Conservation (phyloP, 2,797 vertebrate genomes). For the Zalophus californianus region DNA sequence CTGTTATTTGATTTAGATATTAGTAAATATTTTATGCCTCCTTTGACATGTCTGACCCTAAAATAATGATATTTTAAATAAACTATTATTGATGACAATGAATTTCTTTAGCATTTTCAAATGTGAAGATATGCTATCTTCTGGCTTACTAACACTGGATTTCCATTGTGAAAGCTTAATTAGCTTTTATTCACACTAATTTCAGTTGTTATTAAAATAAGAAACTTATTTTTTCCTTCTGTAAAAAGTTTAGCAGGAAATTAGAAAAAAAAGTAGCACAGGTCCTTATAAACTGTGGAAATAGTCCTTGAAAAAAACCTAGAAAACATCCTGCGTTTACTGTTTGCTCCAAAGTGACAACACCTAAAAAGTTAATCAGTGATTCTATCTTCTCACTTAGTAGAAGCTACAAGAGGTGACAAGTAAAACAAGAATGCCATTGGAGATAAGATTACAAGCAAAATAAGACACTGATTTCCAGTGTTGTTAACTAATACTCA, state of each 20-base stretch:
- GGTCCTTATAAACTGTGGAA: background rate
- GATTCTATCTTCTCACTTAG: slow-evolving; percentile 23
- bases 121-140: background rate
- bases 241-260: background rate
- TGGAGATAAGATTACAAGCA: background rate
- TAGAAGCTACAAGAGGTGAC: background rate
- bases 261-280: background rate
- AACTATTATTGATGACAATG: slow-evolving; percentile 35
- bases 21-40: slow-evolving; percentile 51
- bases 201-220: slow-evolving; percentile 30
- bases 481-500: background rate
- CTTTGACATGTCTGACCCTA: background rate
- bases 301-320: background rate
- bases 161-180: background rate
- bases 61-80: slow-evolving; percentile 50
- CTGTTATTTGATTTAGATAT: slow-evolving; percentile 31
- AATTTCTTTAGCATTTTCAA: slow-evolving; percentile 47
- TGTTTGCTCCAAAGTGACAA: background rate
- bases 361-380: slow-evolving; percentile 11
- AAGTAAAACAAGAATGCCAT: background rate
- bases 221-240: background rate
- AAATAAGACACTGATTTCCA: background rate
- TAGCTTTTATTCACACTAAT: background rate
- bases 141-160: background rate
- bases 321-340: background rate